A percentile compares a stretch with the other conserved stretches of the same genome.
Conservation (phyloP, 2,797 vertebrate species). For the Tamandua tetradactyla region DNA sequence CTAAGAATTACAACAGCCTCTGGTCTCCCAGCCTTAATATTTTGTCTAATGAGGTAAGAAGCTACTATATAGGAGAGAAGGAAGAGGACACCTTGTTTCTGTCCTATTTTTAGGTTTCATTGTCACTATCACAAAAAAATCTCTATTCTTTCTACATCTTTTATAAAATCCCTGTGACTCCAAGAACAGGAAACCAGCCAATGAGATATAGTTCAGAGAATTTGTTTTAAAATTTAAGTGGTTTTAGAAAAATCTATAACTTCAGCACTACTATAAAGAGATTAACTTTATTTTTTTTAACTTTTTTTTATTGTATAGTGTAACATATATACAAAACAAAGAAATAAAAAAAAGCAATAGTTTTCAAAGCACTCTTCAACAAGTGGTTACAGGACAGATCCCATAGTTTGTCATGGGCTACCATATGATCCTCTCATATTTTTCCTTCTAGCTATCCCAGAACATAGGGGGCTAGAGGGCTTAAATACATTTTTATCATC, state of each 20-base stretch:
- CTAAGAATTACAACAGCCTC: not conserved
- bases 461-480: no score
- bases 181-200: constrained; percentile 11
- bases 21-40: not conserved
- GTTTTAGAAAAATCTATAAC: constrained; percentile 53
- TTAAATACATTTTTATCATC: no score
- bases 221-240: constrained; percentile 56
- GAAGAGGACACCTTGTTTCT: constrained; percentile 9
- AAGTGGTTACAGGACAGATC: no score
- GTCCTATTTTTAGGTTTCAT: not conserved
- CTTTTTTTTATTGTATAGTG: no score
- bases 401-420: no score
- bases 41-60: not conserved
- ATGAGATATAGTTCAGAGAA: not conserved
- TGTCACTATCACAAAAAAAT: not conserved
- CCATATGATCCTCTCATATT: no score
- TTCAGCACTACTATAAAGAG: constrained; percentile 33
- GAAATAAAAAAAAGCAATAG: no score
- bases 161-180: not conserved
- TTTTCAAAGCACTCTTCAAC: no score
- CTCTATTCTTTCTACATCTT: constrained; percentile 27
- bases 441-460: no score
- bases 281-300: no score
- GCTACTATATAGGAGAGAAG: not conserved
- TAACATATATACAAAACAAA: no score